phyloP scores from a whole-genome alignment of 2,113 vertebrate species.

The Stegastes partitus region DNA sequence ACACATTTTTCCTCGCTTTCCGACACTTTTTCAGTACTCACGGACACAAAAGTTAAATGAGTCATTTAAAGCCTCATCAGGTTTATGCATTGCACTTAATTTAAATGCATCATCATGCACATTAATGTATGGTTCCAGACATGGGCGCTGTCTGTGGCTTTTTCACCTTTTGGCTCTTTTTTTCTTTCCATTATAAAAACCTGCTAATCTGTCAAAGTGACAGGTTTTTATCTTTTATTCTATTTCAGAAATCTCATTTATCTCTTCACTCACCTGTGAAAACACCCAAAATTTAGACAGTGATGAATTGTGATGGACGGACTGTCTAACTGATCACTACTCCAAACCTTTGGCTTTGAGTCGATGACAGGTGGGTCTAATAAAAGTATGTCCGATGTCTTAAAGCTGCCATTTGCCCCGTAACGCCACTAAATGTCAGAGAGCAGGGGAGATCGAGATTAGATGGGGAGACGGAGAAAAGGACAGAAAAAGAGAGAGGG shows the following conservation, averaged over 20 bases:
- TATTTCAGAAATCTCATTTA: constrained; percentile 21
- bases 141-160: background rate
- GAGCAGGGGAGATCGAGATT: constrained; percentile 26
- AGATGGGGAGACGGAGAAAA: constrained; percentile 1
- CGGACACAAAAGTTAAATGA: constrained; percentile 30
- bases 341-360: constrained; percentile 20
- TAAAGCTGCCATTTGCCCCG: constrained; percentile 58
- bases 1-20: background rate
- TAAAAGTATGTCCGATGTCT: constrained; percentile 59
- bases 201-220: constrained; percentile 11
- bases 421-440: constrained; percentile 63
- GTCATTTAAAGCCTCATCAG: constrained; percentile 41
- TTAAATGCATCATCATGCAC: constrained; percentile 15
- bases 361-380: constrained; percentile 50
- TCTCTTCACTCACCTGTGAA: constrained; percentile 35
- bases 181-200: constrained; percentile 29
- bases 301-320: constrained; percentile 27
- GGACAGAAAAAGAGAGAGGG: constrained; percentile 11
- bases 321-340: constrained; percentile 32
- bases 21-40: constrained; percentile 9
- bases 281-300: background rate
- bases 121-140: constrained; percentile 27
- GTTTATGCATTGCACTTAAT: constrained; percentile 22
- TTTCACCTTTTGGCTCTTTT: background rate
- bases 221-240: constrained; percentile 43